Evolutionary conservation across 2,797 vertebrate species (phyloP).

Genomic region (Petrocephalus sullivani): DNA sequence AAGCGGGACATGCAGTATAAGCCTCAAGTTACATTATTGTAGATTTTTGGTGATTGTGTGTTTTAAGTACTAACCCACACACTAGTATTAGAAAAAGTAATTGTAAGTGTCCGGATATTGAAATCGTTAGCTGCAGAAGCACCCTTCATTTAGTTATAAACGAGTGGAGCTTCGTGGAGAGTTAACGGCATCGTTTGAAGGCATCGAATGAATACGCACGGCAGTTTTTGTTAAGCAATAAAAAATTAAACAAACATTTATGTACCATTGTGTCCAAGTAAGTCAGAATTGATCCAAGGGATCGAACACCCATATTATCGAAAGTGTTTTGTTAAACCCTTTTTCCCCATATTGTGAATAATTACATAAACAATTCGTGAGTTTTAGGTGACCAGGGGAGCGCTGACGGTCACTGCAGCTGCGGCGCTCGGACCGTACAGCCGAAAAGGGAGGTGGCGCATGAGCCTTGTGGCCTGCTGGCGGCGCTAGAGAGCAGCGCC

Average conservation of each 20-base stretch:
- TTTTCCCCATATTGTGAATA: not conserved
- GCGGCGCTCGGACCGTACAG: not conserved
- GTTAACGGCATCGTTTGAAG: not conserved
- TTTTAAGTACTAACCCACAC: not conserved
- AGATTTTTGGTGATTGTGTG: not conserved
- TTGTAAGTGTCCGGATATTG: not conserved
- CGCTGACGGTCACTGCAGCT: not conserved
- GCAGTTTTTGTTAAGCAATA: not conserved
- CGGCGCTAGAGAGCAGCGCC: conserved; percentile 61
- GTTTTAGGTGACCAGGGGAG: not conserved
- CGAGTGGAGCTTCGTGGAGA: no score
- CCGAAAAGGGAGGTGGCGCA: not conserved
- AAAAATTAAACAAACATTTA: not conserved
- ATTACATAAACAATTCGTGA: not conserved
- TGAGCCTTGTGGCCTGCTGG: conserved; percentile 54
- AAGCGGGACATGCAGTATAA: not conserved
- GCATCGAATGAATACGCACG: not conserved
- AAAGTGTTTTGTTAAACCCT: not conserved
- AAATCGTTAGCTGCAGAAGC: not conserved
- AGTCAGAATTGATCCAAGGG: not conserved
- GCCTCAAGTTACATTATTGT: not conserved
- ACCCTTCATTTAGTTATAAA: not conserved
- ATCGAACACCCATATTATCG: not conserved
- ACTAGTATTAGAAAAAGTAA: not conserved
- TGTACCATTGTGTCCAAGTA: not conserved